phyloP scores from a whole-genome alignment of 2,888 invertebrate genomes.

The Agonopterix alstromeriana region DNA sequence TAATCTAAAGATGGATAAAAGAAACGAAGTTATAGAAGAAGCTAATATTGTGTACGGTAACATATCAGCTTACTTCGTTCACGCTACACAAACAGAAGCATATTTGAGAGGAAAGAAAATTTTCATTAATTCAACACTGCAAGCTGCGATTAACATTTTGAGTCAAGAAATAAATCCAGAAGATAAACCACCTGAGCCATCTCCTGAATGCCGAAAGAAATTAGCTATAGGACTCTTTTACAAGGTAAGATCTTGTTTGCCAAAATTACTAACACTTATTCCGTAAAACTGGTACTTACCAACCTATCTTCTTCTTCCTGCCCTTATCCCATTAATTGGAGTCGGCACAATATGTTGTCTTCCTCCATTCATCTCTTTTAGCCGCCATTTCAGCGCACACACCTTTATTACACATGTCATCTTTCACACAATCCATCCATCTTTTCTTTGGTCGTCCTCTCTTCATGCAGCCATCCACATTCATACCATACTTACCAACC shows the following conservation, averaged over 20 bases:
- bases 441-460: too few relatives aligned
- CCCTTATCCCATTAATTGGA: too few relatives aligned
- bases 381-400: too few relatives aligned
- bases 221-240: constrained; percentile 86
- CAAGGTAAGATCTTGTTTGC: constrained; percentile 72
- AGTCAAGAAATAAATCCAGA: constrained; percentile 79
- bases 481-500: too few relatives aligned
- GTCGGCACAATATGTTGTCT: too few relatives aligned
- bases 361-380: too few relatives aligned
- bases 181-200: constrained; percentile 79
- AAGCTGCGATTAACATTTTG: constrained; percentile 70
- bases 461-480: too few relatives aligned
- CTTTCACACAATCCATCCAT: too few relatives aligned
- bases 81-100: constrained; percentile 77
- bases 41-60: constrained; percentile 82
- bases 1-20: constrained; percentile 70
- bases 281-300: too few relatives aligned
- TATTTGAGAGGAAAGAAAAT: constrained; percentile 61
- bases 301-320: too few relatives aligned
- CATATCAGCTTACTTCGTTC: constrained; percentile 73
- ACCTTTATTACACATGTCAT: too few relatives aligned
- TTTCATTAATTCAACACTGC: constrained; percentile 51
- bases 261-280: too few relatives aligned
- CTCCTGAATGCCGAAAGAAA: constrained; percentile 80
- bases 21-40: constrained; percentile 31